These are phyloP conservation scores for Sialis lutaria DNA, from an alignment of 2,888 invertebrate species.

Conservation along the genomic window DNA sequence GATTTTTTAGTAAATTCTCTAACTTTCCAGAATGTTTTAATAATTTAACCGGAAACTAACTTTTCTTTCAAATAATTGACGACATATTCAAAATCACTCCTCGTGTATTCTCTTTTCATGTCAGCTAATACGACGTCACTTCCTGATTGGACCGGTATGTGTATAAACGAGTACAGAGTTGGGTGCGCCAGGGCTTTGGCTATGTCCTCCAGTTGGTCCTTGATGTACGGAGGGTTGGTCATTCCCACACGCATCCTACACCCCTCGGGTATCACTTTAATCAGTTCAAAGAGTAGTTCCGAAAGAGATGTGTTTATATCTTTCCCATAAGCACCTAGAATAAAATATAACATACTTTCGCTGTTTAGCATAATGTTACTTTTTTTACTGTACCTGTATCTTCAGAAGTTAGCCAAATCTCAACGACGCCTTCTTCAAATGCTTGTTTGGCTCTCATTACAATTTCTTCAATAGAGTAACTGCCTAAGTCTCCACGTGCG, in stretches of 20 bases:
- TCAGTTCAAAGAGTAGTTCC: slow-evolving; percentile 67
- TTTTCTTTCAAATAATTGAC: slow-evolving; percentile 63
- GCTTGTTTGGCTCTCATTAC: slow-evolving; percentile 72
- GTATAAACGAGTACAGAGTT: slow-evolving; percentile 85
- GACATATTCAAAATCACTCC: slow-evolving; percentile 77
- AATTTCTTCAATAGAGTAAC: slow-evolving; percentile 81
- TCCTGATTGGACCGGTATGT: slow-evolving; percentile 96
- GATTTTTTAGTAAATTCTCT: too few relatives aligned
- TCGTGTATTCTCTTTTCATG: slow-evolving; percentile 90
- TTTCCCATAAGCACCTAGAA: slow-evolving; percentile 69
- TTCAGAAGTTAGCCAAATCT: slow-evolving; percentile 96
- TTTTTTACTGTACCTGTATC: slow-evolving; percentile 46
- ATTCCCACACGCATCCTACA: slow-evolving; percentile 82
- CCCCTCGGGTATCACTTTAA: slow-evolving; percentile 55
- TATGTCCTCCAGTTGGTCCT: slow-evolving; percentile 84
- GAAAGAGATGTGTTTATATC: slow-evolving; percentile 85
- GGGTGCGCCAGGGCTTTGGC: slow-evolving; percentile 75
- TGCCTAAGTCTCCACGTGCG: slow-evolving; percentile 90
- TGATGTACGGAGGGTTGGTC: slow-evolving; percentile 97
- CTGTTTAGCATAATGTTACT: too few relatives aligned
- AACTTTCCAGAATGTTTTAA: too few relatives aligned
- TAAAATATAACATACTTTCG: background rate
- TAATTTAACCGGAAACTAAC: slow-evolving; percentile 24
- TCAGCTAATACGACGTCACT: slow-evolving; percentile 85
- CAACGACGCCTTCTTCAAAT: slow-evolving; percentile 81